Conservation (phyloP, 2,888 invertebrate genomes). For the Coecobrya sp. region DNA sequence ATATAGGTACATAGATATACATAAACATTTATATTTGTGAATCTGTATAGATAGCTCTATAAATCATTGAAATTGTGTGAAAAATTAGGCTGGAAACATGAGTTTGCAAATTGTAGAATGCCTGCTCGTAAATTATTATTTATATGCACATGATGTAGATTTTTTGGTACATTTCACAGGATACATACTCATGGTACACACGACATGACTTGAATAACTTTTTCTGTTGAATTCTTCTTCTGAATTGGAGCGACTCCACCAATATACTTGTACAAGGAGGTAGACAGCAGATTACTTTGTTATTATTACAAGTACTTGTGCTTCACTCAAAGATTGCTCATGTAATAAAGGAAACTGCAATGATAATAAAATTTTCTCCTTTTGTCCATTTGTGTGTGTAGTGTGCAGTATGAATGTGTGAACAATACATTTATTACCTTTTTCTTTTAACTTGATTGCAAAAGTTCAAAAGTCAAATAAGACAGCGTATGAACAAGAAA, state of each 20-base stretch:
- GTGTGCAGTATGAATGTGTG: slow-evolving; percentile 40
- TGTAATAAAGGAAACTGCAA: slow-evolving; percentile 55
- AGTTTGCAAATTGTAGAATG: slow-evolving; percentile 68
- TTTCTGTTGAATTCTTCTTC: background rate
- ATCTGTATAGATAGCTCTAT: slow-evolving; percentile 1
- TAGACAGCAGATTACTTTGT: slow-evolving; percentile 7
- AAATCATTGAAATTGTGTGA: slow-evolving; percentile 74
- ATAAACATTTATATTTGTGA: background rate
- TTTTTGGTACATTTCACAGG: slow-evolving; percentile 64
- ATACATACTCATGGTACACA: slow-evolving; percentile 35
- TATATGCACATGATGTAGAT: slow-evolving; percentile 62
- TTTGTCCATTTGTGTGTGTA: slow-evolving; percentile 36
- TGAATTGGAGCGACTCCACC: slow-evolving; percentile 66
- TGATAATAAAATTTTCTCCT: slow-evolving; percentile 71
- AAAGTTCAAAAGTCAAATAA: slow-evolving; percentile 79
- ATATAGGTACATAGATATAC: too few species aligned
- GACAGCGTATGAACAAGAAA: slow-evolving; percentile 22
- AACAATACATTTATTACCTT: slow-evolving; percentile 78
- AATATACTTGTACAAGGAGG: background rate
- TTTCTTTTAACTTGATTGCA: slow-evolving; percentile 79
- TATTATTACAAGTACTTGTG: slow-evolving; percentile 6
- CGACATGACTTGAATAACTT: slow-evolving; percentile 38
- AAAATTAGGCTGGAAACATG: slow-evolving; percentile 75
- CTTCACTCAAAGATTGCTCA: slow-evolving; percentile 8
- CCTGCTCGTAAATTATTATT: slow-evolving; percentile 77